These are phyloP conservation scores for Lithophane socia DNA, from an alignment of 2,888 invertebrate species.

Conservation along the genomic window DNA sequence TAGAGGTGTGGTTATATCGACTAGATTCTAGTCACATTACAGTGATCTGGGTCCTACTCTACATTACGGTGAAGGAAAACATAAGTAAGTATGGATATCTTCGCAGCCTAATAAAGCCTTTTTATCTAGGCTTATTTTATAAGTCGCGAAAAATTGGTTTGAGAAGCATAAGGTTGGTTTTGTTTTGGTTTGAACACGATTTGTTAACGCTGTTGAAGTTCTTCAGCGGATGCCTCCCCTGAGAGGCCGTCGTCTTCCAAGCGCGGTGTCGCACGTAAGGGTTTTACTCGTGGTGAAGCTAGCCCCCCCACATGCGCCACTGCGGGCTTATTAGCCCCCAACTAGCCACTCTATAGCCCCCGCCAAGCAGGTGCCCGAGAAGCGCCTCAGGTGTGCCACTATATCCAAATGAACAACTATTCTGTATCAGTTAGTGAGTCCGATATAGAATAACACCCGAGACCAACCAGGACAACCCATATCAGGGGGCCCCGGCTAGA, in stretches of 20 bases:
- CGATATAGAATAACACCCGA: slow-evolving; percentile 29
- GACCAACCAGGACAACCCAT: slow-evolving; percentile 42
- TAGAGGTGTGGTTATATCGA: not conserved
- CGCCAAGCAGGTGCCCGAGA: slow-evolving; percentile 45
- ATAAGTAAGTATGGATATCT: not conserved
- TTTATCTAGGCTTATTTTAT: not conserved
- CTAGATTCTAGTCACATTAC: not conserved
- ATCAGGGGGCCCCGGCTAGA: slow-evolving; percentile 36
- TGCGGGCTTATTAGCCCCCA: slow-evolving; percentile 52
- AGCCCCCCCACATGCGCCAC: not conserved
- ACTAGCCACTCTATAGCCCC: slow-evolving; percentile 43
- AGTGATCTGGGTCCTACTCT: not conserved
- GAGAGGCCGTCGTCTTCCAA: slow-evolving; percentile 58
- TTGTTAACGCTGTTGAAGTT: slow-evolving; percentile 39
- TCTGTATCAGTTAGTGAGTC: not conserved
- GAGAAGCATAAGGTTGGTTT: slow-evolving; percentile 24
- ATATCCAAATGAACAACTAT: slow-evolving; percentile 31
- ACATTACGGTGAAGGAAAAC: not conserved
- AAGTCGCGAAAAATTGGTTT: not conserved
- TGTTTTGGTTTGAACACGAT: not conserved
- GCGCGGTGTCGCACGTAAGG: slow-evolving; percentile 19
- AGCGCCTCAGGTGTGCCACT: slow-evolving; percentile 42
- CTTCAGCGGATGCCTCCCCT: slow-evolving; percentile 57
- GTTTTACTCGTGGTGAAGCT: slow-evolving; percentile 49
- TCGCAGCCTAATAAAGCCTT: too few species aligned